A percentile compares a stretch with the other conserved stretches of the same genome.
These are phyloP conservation scores for Sebastes oblongus DNA, from an alignment of 2,797 vertebrate species.

Conservation along the genomic window DNA sequence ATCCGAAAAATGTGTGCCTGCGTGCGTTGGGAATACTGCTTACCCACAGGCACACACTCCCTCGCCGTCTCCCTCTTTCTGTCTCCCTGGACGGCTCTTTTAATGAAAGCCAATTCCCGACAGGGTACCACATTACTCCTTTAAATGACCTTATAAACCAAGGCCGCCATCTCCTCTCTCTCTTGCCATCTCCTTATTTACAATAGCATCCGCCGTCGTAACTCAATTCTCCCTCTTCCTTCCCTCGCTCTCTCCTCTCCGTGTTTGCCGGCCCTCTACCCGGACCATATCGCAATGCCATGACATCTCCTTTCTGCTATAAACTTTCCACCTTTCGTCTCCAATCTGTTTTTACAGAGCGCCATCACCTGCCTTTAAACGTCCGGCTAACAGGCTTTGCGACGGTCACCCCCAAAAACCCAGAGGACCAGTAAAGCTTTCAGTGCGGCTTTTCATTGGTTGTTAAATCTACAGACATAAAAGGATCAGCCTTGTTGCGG, in stretches of 20 bases:
- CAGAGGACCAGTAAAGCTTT: constrained; percentile 73
- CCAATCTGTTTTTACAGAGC: constrained; percentile 69
- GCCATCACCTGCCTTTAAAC: constrained; percentile 68
- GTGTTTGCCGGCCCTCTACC: constrained; percentile 34
- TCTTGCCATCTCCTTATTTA: constrained; percentile 74
- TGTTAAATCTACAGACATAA: constrained; percentile 72
- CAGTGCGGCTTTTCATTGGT: constrained; percentile 72
- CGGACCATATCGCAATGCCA: constrained; percentile 47
- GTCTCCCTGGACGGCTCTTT: constrained; percentile 64
- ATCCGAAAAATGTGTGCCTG: constrained; percentile 30
- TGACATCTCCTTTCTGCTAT: constrained; percentile 61
- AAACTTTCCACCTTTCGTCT: constrained; percentile 71
- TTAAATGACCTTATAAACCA: constrained; percentile 81
- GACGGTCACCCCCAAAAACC: constrained; percentile 67
- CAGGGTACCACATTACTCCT: constrained; percentile 76
- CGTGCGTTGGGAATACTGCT: constrained; percentile 15
- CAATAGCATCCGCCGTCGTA: constrained; percentile 61
- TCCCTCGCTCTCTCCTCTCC: not conserved
- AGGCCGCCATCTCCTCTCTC: constrained; percentile 57
- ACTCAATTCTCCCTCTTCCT: constrained; percentile 53
- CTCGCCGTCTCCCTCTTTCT: constrained; percentile 18
- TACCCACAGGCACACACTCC: constrained; percentile 23
- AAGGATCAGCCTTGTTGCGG: constrained; percentile 60
- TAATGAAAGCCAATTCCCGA: constrained; percentile 78
- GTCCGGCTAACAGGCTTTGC: constrained; percentile 69